These are phyloP conservation scores for Eilema depressum DNA, from an alignment of 2,888 invertebrate species.

Conservation along the genomic window DNA sequence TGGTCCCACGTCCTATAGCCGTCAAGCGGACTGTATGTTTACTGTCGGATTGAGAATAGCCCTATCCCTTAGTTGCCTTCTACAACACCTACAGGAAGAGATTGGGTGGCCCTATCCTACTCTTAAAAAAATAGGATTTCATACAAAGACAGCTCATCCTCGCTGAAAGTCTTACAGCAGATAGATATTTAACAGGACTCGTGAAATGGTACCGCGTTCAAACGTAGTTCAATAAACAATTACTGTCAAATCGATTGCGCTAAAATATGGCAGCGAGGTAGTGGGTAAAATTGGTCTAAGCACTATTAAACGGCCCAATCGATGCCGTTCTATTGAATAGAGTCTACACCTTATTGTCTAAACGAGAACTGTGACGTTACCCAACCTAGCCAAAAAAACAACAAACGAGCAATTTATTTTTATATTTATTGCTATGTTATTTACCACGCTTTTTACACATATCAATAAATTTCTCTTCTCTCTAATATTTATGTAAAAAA, in stretches of 20 bases:
- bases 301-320: conserved; percentile 53
- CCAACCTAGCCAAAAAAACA: conserved; percentile 15
- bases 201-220: conserved; percentile 3
- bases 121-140: not conserved
- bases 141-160: not conserved
- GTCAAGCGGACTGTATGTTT: too few species aligned
- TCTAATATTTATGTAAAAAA: too few species aligned
- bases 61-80: too few species aligned
- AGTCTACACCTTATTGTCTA: conserved; percentile 49
- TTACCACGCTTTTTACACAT: not conserved
- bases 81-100: too few species aligned
- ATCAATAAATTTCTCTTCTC: too few species aligned
- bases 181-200: not conserved
- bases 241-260: conserved; percentile 13
- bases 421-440: conserved; percentile 5
- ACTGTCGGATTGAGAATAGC: too few species aligned
- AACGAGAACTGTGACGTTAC: conserved; percentile 43
- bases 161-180: not conserved
- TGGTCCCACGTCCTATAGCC: too few species aligned
- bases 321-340: conserved; percentile 57
- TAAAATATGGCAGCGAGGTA: conserved; percentile 27
- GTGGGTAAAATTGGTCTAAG: conserved; percentile 51
- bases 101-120: too few species aligned
- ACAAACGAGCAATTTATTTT: not conserved
- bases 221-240: conserved; percentile 15